Evolutionary conservation across 2,888 invertebrate genomes (phyloP), one percentile per base, ranked within the genome.

Genomic region (Torymus texanus): DNA sequence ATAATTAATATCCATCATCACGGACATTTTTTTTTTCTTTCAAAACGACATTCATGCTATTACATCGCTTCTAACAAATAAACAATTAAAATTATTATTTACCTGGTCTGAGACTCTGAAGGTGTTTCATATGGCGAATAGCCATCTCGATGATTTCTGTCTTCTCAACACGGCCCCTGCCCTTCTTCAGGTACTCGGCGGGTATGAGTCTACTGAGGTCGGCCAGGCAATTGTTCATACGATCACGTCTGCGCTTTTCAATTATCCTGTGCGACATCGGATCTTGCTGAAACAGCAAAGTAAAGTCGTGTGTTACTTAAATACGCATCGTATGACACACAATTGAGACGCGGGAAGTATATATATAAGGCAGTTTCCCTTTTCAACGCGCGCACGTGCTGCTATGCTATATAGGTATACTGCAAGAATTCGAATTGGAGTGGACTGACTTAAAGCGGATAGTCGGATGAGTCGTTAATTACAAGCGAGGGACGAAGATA

Each of bases 91-190:
- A 14, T 51, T 50, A 51, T 29, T 10, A 53, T 63, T 72, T 83
- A 88, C 88, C 89, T 84, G 87, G 89, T 71, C 91, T 89, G 71
- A 93, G 91, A 81, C 94, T 94, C 88, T 97, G 97, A 81, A 98
- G 92, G 90, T 95, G 95, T 88, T 97, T 97, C 91, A 98, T 94
- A 87, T 98, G 97, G 78, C 96, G 94, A 83, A 98, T 98, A 61
- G 98, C 98, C 97, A 98, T 97, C 91, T 98, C 98, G 79, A 98
- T 98, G 81, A 98, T 98, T 92, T 98, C 98, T 0, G 98, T 98
- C 91, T 98, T 98, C 90, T 98, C 98, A 68, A 98, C 97, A 61
- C 98, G 93, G 16, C 98, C 98, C 75, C 98, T 94, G 10, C 98
- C 98, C 91, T 98, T 98, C 91, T 98, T 97, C 87, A 97, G 92